Conservation (phyloP, 2,888 invertebrate genomes). For the Thecocarcelia acutangulata region DNA sequence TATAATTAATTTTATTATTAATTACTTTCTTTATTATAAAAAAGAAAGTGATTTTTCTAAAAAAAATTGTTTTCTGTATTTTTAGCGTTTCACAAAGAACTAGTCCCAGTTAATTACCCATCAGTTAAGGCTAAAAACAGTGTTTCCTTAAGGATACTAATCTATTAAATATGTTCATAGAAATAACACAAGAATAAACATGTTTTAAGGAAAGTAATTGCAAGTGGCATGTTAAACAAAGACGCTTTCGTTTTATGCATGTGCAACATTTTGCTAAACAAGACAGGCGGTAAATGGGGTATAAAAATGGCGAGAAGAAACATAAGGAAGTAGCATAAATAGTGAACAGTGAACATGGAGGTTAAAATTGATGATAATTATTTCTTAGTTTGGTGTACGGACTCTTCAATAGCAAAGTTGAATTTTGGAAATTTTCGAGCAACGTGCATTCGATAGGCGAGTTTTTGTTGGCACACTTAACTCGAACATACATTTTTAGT, state of each 20-base stretch:
- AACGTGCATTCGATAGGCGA: no score
- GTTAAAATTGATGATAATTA: slow-evolving; percentile 10
- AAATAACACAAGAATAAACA: slow-evolving; percentile 3
- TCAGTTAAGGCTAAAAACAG: slow-evolving; percentile 25
- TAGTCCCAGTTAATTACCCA: slow-evolving; percentile 41
- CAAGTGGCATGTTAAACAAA: slow-evolving; percentile 62
- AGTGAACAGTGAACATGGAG: slow-evolving; percentile 4
- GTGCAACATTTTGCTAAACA: slow-evolving; percentile 43
- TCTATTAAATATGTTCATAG: slow-evolving; percentile 43
- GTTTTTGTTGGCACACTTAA: no score
- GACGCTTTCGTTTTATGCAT: slow-evolving; percentile 28
- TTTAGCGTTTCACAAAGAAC: background rate
- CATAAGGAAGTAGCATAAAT: slow-evolving; percentile 6
- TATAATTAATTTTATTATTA: no score
- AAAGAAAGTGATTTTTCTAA: no score
- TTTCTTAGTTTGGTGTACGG: no score
- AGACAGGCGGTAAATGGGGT: slow-evolving; percentile 24
- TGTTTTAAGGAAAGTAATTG: slow-evolving; percentile 51
- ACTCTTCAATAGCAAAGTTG: no score
- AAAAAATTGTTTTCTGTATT: background rate
- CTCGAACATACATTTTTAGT: no score
- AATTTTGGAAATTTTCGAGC: background rate
- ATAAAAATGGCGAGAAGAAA: background rate
- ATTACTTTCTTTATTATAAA: no score
- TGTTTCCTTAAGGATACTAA: slow-evolving; percentile 43